Evolutionary conservation across 2,888 invertebrate species (phyloP), one percentile per base, ranked within the genome.

Genomic region (Opisthograptis luteolata): DNA sequence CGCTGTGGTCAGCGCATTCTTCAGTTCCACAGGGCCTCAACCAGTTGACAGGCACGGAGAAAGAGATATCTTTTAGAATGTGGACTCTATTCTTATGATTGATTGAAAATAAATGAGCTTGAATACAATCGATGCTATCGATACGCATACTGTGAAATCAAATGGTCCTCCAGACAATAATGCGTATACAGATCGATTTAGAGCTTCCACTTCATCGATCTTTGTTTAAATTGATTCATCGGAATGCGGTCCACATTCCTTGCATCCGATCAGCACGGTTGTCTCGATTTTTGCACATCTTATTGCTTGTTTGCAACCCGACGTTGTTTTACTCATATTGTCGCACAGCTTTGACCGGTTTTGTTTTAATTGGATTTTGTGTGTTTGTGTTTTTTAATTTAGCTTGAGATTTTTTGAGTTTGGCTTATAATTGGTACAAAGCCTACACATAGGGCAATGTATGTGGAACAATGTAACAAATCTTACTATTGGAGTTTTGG

Each of bases 1-100:
- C 96, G 32, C 91, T 97, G 57, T 97, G 97, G 97, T 95, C 94
- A 65, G 94, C 94, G 62, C 95, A 95, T 76, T 93, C 94, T 40
- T 94, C 93, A 57, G 93, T 94, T 60, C 92, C 95, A 54, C 94
- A 93, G 82, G 96, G 96, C 71, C 92, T 96, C 73, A 96, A 96
- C 92, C 96, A 96, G 84, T 92, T 96, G 73, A 92, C 95, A 95
- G 90, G 90, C 90, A 90, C 86, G 87, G 76, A 78, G 64, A 62
- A 57, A 93, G 61, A 69, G 67, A 70, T 66, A 62, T 43, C 20
- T 68, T 61, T 64, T 62, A 57, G 78, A 79, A 82, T 81, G 79
- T 84, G 76, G 78, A 79, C 76, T 76, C 63, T 58, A 68, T 57
- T 58, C 54, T 39, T 2, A 34, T 40, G 35, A 35, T 40, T 34